Evolutionary conservation across 2,888 invertebrate species (phyloP), one percentile per base, ranked within the genome.

Genomic region (Chesias legatella): DNA sequence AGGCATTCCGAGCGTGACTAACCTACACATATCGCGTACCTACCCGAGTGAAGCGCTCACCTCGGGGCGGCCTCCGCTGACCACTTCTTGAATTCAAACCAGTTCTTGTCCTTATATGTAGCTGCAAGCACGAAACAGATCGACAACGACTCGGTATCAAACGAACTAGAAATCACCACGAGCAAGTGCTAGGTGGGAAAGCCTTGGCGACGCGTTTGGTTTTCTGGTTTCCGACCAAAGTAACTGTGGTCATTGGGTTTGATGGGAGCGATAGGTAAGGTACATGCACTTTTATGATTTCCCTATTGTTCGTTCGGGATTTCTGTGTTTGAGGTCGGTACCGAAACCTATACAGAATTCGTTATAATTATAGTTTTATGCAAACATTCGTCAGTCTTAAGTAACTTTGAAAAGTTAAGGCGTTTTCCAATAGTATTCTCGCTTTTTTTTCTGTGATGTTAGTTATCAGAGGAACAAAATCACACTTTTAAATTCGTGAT

Each of bases 1-100:
- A 73, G 73, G 73, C 77, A 79, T 79, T 73, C 77, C 77, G 63
- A 77, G 73, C 79, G 78, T 84, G 82, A 83, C 81, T 82, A 79
- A 81, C 74, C 67, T n/a, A n/a, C n/a, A n/a, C n/a, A 67, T 55
- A 63, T 60, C 66, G 58, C 66, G 65, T 64, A 68, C 68, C 71
- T 71, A 68, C 68, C 71, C 71, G 68, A 71, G 67, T 69, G 73
- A 70, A 74, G 73, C 73, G 79, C 67, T 79, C 79, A 79, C 81
- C 79, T 80, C 74, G 76, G 53, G 60, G 66, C 67, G 81, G 81
- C 82, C 82, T 82, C 82, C 73, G 69, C 64, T 65, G 67, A 74
- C 76, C 77, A 80, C 75, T 75, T 77, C 81, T 81, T 79, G 75
- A 72, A 73, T 67, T 63, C 67, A 79, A 80, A 81, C 80, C 71